Percentiles rank a stretch among this genome's conserved stretches.
Conservation (phyloP, 2,888 invertebrate genomes). For the Tetropium fuscum region DNA sequence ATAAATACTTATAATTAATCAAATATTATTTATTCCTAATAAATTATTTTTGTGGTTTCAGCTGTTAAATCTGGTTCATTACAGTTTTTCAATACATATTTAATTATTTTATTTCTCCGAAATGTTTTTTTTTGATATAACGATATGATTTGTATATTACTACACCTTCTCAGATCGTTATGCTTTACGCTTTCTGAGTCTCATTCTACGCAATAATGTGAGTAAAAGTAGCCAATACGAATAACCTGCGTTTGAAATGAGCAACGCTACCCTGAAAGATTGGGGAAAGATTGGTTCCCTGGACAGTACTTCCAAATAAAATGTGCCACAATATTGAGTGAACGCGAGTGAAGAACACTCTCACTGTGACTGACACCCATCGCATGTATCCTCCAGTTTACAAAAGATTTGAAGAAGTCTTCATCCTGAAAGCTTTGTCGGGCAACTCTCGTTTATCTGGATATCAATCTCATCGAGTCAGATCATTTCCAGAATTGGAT, state of each 20-base stretch:
- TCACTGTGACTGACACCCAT: constrained; percentile 57
- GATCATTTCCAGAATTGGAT: constrained; percentile 53
- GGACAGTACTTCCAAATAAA: background rate
- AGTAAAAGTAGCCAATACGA: background rate
- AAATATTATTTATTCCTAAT: no score
- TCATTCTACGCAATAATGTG: no score
- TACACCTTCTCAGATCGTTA: no score
- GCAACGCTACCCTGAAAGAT: background rate
- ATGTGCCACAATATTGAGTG: constrained; percentile 14
- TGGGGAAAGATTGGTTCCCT: background rate
- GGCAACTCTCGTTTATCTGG: constrained; percentile 56
- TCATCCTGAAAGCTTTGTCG: constrained; percentile 52
- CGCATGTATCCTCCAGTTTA: constrained; percentile 54
- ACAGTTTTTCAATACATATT: no score
- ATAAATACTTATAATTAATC: no score
- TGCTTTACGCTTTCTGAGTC: no score
- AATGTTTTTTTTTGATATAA: no score
- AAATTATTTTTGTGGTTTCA: no score
- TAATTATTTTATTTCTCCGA: no score
- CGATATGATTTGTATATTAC: no score
- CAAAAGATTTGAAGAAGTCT: constrained; percentile 57
- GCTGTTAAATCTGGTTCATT: no score
- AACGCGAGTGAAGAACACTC: constrained; percentile 26
- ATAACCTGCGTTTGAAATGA: background rate
- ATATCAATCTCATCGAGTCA: constrained; percentile 53